phyloP scores from a whole-genome alignment of 2,888 invertebrate genomes.

The Campoletis raptor region DNA sequence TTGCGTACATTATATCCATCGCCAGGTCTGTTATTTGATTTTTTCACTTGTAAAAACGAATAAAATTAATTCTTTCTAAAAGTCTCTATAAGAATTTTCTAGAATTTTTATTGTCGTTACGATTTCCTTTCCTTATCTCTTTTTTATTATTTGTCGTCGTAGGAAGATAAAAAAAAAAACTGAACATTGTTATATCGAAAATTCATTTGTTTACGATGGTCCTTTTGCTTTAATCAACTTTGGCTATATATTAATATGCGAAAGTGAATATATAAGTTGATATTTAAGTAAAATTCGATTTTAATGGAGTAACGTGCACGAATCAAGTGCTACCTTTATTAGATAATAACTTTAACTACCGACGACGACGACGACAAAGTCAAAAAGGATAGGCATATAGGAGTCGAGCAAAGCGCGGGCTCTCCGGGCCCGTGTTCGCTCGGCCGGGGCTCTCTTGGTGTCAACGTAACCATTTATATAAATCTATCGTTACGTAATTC shows the following conservation, averaged over 20 bases:
- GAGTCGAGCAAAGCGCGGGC: constrained; percentile 61
- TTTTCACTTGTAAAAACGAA: neutral
- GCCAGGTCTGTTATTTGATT: neutral
- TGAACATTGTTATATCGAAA: neutral
- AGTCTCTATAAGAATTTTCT: neutral
- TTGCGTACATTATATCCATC: neutral
- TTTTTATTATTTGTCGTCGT: neutral
- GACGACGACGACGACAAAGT: constrained; percentile 59
- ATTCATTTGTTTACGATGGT: neutral
- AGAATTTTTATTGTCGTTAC: neutral
- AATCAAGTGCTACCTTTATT: constrained; percentile 71
- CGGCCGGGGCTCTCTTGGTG: constrained; percentile 76
- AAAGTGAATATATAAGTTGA: neutral
- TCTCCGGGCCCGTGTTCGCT: constrained; percentile 48
- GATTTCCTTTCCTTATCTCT: neutral
- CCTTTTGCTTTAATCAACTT: neutral
- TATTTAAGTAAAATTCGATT: constrained; percentile 39
- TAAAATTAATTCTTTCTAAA: neutral
- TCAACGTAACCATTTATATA: constrained; percentile 85
- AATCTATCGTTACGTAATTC: constrained; percentile 83
- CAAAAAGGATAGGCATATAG: constrained; percentile 61
- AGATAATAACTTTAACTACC: constrained; percentile 76
- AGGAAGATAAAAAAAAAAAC: neutral
- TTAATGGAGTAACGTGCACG: constrained; percentile 24
- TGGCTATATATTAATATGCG: neutral